Conservation (phyloP, 2,113 vertebrate species). For the Zapus hudsonius region DNA sequence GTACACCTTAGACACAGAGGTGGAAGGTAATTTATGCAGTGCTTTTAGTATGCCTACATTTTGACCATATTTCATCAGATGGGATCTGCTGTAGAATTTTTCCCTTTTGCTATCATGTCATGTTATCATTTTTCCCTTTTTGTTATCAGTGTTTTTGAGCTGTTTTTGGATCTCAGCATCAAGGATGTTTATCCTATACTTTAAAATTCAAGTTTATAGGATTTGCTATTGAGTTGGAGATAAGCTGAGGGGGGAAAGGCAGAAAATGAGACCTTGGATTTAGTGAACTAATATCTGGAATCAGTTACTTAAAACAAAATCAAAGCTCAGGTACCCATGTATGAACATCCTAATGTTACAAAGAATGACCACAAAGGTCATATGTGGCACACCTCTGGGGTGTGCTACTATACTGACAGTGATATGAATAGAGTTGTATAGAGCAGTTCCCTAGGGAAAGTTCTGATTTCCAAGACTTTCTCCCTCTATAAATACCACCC, state of each 20-base stretch:
- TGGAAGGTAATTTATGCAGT: neutral
- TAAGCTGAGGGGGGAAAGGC: neutral
- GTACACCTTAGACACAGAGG: neutral
- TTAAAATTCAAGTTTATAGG: neutral
- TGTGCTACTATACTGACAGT: neutral
- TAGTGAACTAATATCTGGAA: conserved; percentile 5
- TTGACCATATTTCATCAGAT: neutral
- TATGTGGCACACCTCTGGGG: neutral
- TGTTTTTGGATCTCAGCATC: neutral
- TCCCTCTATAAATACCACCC: neutral
- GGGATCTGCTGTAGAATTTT: neutral
- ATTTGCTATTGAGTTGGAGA: neutral
- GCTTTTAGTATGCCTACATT: neutral
- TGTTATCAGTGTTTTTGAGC: too few species aligned
- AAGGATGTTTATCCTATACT: neutral
- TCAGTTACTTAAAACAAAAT: neutral
- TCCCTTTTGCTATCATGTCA: neutral
- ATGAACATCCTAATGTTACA: neutral
- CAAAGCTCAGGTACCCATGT: neutral
- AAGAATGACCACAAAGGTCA: neutral
- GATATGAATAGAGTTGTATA: neutral
- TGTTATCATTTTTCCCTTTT: too few species aligned
- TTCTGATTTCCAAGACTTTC: neutral
- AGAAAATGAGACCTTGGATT: neutral
- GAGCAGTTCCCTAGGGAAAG: neutral